Evolutionary conservation across 2,113 vertebrate genomes (phyloP).

Genomic region (Ivindomyrus marchei): DNA sequence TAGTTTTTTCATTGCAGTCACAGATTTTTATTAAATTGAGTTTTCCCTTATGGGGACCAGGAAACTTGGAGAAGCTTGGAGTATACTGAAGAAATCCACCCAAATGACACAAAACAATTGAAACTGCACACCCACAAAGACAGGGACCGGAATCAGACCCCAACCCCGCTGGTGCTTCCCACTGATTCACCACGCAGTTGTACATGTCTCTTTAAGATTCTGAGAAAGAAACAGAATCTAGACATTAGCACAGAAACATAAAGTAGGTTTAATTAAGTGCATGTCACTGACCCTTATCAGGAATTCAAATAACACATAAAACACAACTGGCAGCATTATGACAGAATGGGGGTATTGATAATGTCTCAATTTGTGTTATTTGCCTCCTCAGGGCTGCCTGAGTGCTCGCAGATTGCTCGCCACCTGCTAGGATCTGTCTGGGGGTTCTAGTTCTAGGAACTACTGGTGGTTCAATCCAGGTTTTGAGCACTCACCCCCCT

Average conservation of each 20-base stretch:
- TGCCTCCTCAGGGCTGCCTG: background rate
- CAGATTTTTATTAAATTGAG: too few relatives aligned
- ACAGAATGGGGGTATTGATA: too few relatives aligned
- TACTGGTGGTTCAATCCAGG: background rate
- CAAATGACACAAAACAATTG: background rate
- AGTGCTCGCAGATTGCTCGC: background rate
- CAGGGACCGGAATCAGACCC: background rate
- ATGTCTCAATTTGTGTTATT: background rate
- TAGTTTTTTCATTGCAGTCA: background rate
- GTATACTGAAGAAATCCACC: background rate
- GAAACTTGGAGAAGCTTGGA: background rate
- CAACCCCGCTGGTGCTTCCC: background rate
- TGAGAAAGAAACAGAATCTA: background rate
- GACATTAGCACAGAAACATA: background rate
- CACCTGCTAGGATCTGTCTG: background rate
- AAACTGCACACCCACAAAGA: background rate
- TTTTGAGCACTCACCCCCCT: background rate
- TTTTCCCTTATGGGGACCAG: too few relatives aligned
- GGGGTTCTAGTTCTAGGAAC: too few relatives aligned
- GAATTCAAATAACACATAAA: background rate
- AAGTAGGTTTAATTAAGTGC: background rate
- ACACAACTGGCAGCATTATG: background rate
- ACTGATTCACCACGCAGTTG: background rate
- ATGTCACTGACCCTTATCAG: background rate
- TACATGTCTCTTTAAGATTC: background rate